These are phyloP conservation scores for Ctenoplectra terminalis DNA, from an alignment of 1,140 invertebrate genomes.

Conservation along the genomic window DNA sequence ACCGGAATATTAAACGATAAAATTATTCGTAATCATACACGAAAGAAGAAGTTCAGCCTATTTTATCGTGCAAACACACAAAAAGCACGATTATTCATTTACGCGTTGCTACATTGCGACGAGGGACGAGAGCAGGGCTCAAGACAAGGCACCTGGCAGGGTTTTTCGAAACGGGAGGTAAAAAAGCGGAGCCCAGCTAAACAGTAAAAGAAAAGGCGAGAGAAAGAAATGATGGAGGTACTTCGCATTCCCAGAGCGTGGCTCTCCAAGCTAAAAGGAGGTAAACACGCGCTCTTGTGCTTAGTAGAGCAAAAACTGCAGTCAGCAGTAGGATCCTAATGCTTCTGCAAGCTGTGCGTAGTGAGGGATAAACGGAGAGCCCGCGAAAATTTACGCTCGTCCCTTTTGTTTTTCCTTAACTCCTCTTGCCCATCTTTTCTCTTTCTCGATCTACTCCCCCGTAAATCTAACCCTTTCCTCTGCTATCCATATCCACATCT, in stretches of 20 bases:
- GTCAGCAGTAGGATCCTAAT: conserved; percentile 37
- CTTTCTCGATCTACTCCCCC: background rate
- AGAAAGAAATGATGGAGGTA: conserved; percentile 57
- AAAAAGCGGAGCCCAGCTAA: conserved; percentile 26
- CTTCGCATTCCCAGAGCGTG: conserved; percentile 66
- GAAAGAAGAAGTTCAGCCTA: background rate
- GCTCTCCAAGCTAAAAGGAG: conserved; percentile 68
- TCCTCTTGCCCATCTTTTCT: background rate
- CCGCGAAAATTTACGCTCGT: conserved; percentile 38
- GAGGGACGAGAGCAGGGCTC: background rate
- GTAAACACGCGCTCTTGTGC: conserved; percentile 66
- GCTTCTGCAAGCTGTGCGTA: conserved; percentile 41
- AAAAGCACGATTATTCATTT: background rate
- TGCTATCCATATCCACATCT: background rate
- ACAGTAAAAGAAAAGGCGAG: conserved; percentile 47
- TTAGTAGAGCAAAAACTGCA: conserved; percentile 54
- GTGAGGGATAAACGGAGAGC: conserved; percentile 38
- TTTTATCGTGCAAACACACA: conserved; percentile 1
- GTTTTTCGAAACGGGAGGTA: background rate
- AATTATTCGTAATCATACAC: too few species aligned
- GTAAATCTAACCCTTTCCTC: background rate
- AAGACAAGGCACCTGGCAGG: background rate
- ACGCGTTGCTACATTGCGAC: background rate
- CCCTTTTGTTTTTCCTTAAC: background rate
- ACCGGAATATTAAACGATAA: too few species aligned